A percentile compares a stretch with the other conserved stretches of the same genome.
These are phyloP conservation scores for Rhyacichthys aspro DNA, from an alignment of 2,797 vertebrate genomes.

Conservation along the genomic window DNA sequence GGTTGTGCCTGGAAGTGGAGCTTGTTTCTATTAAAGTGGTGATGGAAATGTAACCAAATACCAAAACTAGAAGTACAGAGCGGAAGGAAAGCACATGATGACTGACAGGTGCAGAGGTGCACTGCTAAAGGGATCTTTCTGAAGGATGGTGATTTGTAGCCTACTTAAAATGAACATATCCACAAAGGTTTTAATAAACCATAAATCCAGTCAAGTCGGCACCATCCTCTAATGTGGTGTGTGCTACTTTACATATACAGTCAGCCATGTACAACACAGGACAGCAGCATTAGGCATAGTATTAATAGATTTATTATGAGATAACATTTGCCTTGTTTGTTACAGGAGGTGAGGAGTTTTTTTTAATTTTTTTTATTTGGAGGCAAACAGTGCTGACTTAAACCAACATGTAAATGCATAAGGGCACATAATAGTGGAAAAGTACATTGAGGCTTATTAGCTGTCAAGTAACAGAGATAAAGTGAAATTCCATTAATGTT, in stretches of 20 bases:
- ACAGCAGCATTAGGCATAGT: neutral
- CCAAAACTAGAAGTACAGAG: slow-evolving; percentile 69
- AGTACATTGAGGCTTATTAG: slow-evolving; percentile 8
- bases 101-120: slow-evolving; percentile 78
- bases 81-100: slow-evolving; percentile 70
- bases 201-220: no score
- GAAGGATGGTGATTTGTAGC: slow-evolving; percentile 47
- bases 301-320: slow-evolving; percentile 56
- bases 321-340: slow-evolving; percentile 25
- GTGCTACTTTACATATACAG: no score
- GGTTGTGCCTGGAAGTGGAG: slow-evolving; percentile 27
- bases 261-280: neutral
- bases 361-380: no score
- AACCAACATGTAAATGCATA: slow-evolving; percentile 28
- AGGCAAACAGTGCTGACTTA: slow-evolving; percentile 23
- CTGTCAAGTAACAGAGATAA: slow-evolving; percentile 33
- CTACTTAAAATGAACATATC: slow-evolving; percentile 41
- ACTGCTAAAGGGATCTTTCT: slow-evolving; percentile 53
- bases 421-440: slow-evolving; percentile 18
- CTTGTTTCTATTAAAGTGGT: slow-evolving; percentile 45
- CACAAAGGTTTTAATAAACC: slow-evolving; percentile 34
- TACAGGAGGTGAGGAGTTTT: slow-evolving; percentile 14
- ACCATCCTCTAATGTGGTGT: slow-evolving; percentile 30
- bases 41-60: slow-evolving; percentile 76
- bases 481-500: slow-evolving; percentile 9